These are phyloP conservation scores for Whitmania pigra DNA, from an alignment of 1,140 invertebrate genomes.

Conservation along the genomic window DNA sequence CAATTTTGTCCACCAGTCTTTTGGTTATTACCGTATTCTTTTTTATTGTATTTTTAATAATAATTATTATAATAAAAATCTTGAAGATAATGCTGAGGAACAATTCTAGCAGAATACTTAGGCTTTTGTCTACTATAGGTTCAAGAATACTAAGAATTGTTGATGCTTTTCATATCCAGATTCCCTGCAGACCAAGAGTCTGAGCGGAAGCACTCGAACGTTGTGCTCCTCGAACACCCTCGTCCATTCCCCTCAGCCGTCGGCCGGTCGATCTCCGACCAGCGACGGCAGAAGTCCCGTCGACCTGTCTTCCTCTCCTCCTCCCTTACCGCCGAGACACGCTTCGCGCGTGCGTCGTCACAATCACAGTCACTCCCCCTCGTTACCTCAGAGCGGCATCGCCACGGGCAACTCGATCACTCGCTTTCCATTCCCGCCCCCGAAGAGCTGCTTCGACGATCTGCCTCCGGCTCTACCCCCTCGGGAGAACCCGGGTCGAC, in stretches of 20 bases:
- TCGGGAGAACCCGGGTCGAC: background rate
- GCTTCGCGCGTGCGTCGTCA: background rate
- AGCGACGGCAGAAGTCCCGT: background rate
- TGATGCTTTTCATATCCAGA: background rate
- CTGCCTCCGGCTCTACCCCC: constrained; percentile 3
- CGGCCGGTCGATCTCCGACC: background rate
- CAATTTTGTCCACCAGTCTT: background rate
- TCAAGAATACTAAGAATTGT: no score
- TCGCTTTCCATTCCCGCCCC: background rate
- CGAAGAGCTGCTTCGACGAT: background rate
- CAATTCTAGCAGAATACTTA: no score
- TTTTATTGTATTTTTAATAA: no score
- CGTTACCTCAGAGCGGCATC: background rate
- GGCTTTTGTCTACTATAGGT: no score
- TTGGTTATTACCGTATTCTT: no score
- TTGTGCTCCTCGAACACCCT: background rate
- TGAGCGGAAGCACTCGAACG: background rate
- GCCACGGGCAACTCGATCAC: background rate
- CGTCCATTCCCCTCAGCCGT: background rate
- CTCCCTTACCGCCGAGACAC: background rate
- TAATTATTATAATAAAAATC: no score
- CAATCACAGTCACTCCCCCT: background rate
- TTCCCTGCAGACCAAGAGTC: background rate
- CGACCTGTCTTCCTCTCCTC: background rate
- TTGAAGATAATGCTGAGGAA: no score